Evolutionary conservation across 1,140 invertebrate genomes (phyloP).

Genomic region (Halyomorpha halys): DNA sequence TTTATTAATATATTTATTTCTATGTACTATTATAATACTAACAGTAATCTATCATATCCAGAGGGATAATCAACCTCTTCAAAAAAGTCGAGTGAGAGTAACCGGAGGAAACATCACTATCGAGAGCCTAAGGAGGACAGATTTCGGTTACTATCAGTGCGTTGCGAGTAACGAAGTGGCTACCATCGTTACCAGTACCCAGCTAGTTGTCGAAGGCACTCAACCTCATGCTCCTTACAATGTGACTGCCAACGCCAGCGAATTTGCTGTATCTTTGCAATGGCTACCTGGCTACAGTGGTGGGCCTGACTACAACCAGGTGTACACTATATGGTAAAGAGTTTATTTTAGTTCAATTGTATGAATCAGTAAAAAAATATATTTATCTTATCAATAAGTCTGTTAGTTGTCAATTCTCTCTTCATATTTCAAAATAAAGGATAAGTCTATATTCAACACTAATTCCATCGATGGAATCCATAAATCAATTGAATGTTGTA

Average conservation of each 20-base stretch:
- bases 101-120: slow-evolving; percentile 85
- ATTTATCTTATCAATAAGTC: no score
- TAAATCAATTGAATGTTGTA: no score
- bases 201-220: slow-evolving; percentile 87
- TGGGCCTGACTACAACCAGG: slow-evolving; percentile 85
- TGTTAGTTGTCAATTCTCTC: no score
- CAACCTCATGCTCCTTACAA: slow-evolving; percentile 95
- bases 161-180: slow-evolving; percentile 89
- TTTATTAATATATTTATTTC: neutral
- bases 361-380: no score
- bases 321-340: slow-evolving; percentile 77
- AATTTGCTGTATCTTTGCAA: slow-evolving; percentile 77
- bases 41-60: slow-evolving; percentile 31
- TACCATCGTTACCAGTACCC: slow-evolving; percentile 77
- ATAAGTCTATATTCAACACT: no score
- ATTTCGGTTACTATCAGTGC: slow-evolving; percentile 93
- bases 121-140: slow-evolving; percentile 68
- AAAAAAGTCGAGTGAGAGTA: slow-evolving; percentile 63
- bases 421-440: no score
- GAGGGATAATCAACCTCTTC: slow-evolving; percentile 67
- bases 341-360: slow-evolving; percentile 30
- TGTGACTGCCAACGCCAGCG: slow-evolving; percentile 71
- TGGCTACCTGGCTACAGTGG: slow-evolving; percentile 94
- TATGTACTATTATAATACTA: neutral
- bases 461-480: no score